Base-by-base conservation (phyloP, 2,797 vertebrate species). In the Florisuga fusca region DNA sequence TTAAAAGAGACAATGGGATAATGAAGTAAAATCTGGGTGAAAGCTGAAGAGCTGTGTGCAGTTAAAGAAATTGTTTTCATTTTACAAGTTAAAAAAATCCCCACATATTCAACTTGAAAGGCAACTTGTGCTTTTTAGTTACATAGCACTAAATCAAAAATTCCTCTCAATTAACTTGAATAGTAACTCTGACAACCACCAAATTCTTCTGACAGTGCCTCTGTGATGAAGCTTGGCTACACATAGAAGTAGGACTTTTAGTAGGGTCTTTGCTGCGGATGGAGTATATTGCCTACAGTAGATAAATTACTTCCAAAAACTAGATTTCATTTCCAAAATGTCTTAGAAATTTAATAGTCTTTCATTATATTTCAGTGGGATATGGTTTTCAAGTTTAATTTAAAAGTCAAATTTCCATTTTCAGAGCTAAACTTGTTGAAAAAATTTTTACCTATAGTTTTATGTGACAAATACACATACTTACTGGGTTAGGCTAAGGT, bases 61-160 rank as follows among this genome's bases (percentile, higher is more conserved):
- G 19, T 62, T 90, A 58, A 69, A 93, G n/a, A 85, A 76, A 59
- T n/a, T 76, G 38, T 67, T 84, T 90, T 53, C 38, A 58, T 54
- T 74, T 92, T 74, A 64, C 34, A 86, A 71, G 26, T 55, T 50
- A 19, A 67, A 90, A 72, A 77, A 50, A 10, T 6, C 41, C 54
- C 27, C n/a, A 57, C 20, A 25, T 31, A 75, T 9, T 64, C 55
- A 53, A 57, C 15, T 73, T 34, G 55, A 91, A 93, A 90, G 34
- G 71, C 25, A 79, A 81, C 43, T 93, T 87, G 33, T 86, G 45
- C 84, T 48, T 84, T 92, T 94, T n/a, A 85, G 48, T 62, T 86
- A 73, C 17, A 38, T 9, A 45, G 51, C 38, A 69, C 38, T 67
- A 69, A 73, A 67, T 58, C 6, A 79, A 73, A 87, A 73, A 55